These are phyloP conservation scores for Heliocidaris erythrogramma DNA, from an alignment of 35 echinoderm and acorn worm species.

Conservation along the genomic window DNA sequence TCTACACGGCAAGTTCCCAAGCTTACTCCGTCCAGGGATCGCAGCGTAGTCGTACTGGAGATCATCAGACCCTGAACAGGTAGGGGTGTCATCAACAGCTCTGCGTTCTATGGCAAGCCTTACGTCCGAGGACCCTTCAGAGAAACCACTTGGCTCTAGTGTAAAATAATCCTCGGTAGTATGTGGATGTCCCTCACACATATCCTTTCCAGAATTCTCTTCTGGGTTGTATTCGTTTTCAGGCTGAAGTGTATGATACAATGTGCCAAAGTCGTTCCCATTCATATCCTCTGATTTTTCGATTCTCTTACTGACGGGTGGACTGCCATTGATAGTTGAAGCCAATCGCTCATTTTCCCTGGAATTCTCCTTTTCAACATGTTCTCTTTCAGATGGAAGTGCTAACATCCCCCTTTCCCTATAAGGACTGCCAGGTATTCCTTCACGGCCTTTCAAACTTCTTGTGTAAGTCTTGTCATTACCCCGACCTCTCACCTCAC, in stretches of 20 bases:
- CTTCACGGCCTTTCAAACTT: not conserved
- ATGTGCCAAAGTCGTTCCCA: not conserved
- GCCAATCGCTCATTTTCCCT: not conserved
- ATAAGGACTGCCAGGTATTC: not conserved
- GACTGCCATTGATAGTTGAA: not conserved
- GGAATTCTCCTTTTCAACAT: not conserved
- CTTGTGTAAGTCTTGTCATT: not conserved
- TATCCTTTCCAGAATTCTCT: not conserved
- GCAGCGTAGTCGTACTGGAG: not conserved
- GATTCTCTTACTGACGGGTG: not conserved
- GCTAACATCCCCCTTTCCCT: not conserved
- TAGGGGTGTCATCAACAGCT: not conserved
- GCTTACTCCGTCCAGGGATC: not conserved
- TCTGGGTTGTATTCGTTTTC: not conserved
- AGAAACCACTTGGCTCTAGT: not conserved
- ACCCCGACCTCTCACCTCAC: not conserved
- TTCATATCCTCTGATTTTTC: not conserved
- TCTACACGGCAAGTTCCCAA: not conserved
- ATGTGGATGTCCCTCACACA: not conserved
- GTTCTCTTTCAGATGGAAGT: not conserved
- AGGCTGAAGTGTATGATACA: not conserved
- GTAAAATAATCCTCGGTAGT: not conserved
- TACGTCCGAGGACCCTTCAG: not conserved
- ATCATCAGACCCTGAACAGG: not conserved
- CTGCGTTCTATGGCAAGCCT: not conserved